These are phyloP conservation scores for Axinella damicornis DNA, from an alignment of 37 sponge, comb jelly and placozoan species.

Conservation along the genomic window DNA sequence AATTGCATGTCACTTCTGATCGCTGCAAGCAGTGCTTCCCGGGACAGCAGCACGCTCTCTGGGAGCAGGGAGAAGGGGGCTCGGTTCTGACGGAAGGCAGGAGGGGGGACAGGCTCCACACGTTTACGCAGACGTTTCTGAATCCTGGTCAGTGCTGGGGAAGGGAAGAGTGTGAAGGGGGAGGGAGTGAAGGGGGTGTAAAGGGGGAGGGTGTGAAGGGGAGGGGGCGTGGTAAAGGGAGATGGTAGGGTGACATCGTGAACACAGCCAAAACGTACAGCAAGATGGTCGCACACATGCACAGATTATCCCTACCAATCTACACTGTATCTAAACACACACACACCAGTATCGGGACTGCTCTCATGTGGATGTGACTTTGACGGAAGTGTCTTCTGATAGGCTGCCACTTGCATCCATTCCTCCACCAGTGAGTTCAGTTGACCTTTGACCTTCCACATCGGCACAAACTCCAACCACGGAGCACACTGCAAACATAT, in stretches of 20 bases:
- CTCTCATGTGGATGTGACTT: slow-evolving; percentile 21
- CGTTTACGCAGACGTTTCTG: slow-evolving; percentile 50
- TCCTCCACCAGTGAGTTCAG: slow-evolving; percentile 51
- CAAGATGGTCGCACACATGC: slow-evolving; percentile 12
- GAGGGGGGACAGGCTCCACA: slow-evolving; percentile 45
- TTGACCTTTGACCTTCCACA: slow-evolving; percentile 62
- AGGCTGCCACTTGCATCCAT: slow-evolving; percentile 73
- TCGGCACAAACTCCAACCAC: slow-evolving; percentile 79
- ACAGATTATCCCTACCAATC: too few species aligned
- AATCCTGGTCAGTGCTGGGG: slow-evolving; percentile 66
- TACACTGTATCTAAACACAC: too few species aligned
- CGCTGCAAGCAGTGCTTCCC: slow-evolving; percentile 19
- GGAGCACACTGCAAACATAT: slow-evolving; percentile 12
- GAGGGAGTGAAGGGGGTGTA: neutral
- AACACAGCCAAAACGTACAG: too few species aligned
- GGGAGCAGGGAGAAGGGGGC: slow-evolving; percentile 58
- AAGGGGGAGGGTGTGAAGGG: neutral
- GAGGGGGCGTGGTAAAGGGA: too few species aligned
- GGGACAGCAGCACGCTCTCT: slow-evolving; percentile 27
- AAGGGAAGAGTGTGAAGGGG: neutral
- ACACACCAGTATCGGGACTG: slow-evolving; percentile 55
- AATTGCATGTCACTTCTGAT: slow-evolving; percentile 53
- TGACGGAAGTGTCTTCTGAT: slow-evolving; percentile 71
- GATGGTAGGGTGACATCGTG: too few species aligned
- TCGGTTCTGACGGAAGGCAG: slow-evolving; percentile 30